These are phyloP conservation scores for Gordius sp. DNA, from an alignment of 2,888 invertebrate species.

Conservation along the genomic window DNA sequence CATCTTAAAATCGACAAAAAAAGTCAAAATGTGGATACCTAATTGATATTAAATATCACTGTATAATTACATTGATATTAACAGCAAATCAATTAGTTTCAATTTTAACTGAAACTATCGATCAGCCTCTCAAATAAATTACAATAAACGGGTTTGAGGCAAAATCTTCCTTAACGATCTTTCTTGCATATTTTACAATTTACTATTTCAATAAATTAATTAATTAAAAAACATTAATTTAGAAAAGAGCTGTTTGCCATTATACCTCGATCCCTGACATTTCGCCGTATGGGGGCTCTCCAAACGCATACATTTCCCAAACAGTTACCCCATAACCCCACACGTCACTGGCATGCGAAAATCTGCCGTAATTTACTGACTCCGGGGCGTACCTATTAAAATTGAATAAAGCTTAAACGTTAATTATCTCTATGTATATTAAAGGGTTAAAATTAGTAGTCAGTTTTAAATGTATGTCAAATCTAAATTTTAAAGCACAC, in stretches of 20 bases:
- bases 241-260: neutral
- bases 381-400: neutral
- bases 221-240: neutral
- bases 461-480: too few species aligned
- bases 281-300: neutral
- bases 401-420: neutral
- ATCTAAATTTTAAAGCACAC: too few species aligned
- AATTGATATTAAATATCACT: neutral
- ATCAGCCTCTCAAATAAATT: too few species aligned
- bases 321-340: neutral
- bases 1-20: too few species aligned
- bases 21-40: too few species aligned
- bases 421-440: too few species aligned
- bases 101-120: too few species aligned
- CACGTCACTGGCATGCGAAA: neutral
- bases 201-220: neutral
- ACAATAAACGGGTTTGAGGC: too few species aligned
- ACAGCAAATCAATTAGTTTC: too few species aligned
- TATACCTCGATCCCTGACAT: neutral
- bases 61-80: too few species aligned
- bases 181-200: neutral
- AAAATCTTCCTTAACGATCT: neutral
- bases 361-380: neutral
- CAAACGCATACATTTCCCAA: neutral
- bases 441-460: too few species aligned